Percentiles rank a stretch among this genome's conserved stretches.
These are phyloP conservation scores for Musca vetustissima DNA, from an alignment of 1,140 invertebrate genomes.

Conservation along the genomic window DNA sequence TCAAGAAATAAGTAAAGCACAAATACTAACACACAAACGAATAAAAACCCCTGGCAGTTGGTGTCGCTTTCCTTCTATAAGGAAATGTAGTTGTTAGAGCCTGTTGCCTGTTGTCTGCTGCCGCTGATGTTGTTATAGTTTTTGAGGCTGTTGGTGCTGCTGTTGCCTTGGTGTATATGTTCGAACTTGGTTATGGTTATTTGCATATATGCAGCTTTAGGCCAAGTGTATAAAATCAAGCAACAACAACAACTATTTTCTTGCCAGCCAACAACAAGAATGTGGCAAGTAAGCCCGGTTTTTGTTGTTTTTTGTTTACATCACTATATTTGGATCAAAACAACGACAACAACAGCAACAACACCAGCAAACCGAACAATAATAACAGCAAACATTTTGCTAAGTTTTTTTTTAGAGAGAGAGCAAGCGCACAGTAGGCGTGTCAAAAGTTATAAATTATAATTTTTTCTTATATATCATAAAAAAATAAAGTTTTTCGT, in stretches of 20 bases:
- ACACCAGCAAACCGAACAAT: neutral
- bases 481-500: neutral
- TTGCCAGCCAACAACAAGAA: too few species aligned
- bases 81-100: too few species aligned
- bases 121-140: conserved; percentile 9
- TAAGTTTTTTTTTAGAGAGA: conserved; percentile 24
- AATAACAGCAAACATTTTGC: conserved; percentile 16
- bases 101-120: neutral
- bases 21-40: too few species aligned
- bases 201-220: conserved; percentile 22
- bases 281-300: neutral
- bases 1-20: too few species aligned
- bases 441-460: conserved; percentile 29
- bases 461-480: neutral
- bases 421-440: conserved; percentile 23
- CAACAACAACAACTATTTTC: conserved; percentile 8
- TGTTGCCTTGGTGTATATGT: neutral
- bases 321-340: neutral
- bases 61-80: too few species aligned
- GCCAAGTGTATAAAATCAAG: conserved; percentile 9
- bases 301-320: neutral
- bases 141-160: conserved; percentile 3
- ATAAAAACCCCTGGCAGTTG: too few species aligned
- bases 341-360: neutral
- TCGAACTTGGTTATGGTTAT: neutral